Base-by-base conservation (phyloP, 2,113 vertebrate species). In the Scytalopus superciliaris region DNA sequence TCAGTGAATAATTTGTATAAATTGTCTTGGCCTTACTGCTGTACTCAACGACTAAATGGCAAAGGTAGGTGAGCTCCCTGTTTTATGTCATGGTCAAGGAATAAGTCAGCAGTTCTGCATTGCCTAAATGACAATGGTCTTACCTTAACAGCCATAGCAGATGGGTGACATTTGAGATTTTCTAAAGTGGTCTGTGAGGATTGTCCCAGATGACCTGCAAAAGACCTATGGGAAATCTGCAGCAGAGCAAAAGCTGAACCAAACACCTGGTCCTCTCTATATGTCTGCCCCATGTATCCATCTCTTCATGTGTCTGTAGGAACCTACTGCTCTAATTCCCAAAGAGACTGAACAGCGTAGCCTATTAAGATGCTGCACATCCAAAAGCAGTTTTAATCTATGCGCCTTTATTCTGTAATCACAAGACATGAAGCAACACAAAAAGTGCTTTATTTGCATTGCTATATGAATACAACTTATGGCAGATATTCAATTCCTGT, bases 391-490 rank as follows among this genome's bases (percentile, higher is more conserved):
- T 76, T 91, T 69, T 89, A 78, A 90, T 90, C 92, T 89, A 28
- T 62, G 35, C 60, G 79, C 72, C 21, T 95, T 91, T 60, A 66
- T 80, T 79, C 80, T 79, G 60, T 82, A 94, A 92, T 94, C 85
- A 69, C 63, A 81, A 87, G 49, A 42, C 90, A 66, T 72, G 90
- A 90, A 94, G 77, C 74, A 84, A 84, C 33, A 88, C 72, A 87
- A 82, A 93, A 95, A 80, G 27, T 94, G 80, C 66, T 96, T 92
- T 94, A 94, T 96, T 96, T 91, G 64, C 89, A 88, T 88, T 3
- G 12, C 92, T 86, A 47, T 49, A 79, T 83, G 69, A 86, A 82
- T 76, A 84, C 66, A 96, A 76, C 66, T 49, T 75, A 50, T 87
- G 89, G 84, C 90, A 94, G 81, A 82, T 94, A 92, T 89, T 95